Percentiles rank a stretch among this genome's conserved stretches.
Evolutionary conservation across 2,113 vertebrate genomes (phyloP).

Genomic region (Garra rufa): DNA sequence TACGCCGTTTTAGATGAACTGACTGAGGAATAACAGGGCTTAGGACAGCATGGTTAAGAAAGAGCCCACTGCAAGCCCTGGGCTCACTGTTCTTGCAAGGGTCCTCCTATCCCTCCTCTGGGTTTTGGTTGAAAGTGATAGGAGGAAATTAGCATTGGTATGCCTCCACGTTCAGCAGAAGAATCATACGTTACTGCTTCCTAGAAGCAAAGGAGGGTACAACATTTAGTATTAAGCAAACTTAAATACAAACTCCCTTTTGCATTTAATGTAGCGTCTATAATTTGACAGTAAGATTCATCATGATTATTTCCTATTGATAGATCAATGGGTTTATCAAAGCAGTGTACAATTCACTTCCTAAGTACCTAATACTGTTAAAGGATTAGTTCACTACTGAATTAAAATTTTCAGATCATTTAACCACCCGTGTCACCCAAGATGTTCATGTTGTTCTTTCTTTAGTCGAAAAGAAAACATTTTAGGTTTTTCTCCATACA

Average conservation of each 20-base stretch:
- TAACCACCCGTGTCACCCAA: too few relatives aligned
- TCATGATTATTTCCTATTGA: background rate
- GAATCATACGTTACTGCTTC: constrained; percentile 93
- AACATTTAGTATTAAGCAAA: background rate
- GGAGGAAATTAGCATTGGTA: constrained; percentile 75
- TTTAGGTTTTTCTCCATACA: too few relatives aligned
- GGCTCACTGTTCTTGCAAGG: constrained; percentile 76
- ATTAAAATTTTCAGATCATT: too few relatives aligned
- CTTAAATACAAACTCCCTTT: background rate
- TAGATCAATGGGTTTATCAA: background rate
- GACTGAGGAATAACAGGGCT: constrained; percentile 73
- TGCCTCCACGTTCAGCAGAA: constrained; percentile 79
- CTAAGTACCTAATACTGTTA: too few relatives aligned
- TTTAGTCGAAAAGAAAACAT: too few relatives aligned
- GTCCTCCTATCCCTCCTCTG: constrained; percentile 73
- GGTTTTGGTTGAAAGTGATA: constrained; percentile 79
- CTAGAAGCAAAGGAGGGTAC: constrained; percentile 69
- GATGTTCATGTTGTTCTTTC: too few relatives aligned
- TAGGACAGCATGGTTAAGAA: constrained; percentile 77
- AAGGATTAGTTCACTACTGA: too few relatives aligned
- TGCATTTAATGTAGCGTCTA: background rate
- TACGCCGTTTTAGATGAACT: constrained; percentile 62
- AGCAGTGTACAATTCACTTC: background rate
- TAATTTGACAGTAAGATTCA: background rate
- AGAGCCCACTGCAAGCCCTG: constrained; percentile 70